phyloP scores from a whole-genome alignment of 2,797 vertebrate genomes.

The Leptodactylus fallax region DNA sequence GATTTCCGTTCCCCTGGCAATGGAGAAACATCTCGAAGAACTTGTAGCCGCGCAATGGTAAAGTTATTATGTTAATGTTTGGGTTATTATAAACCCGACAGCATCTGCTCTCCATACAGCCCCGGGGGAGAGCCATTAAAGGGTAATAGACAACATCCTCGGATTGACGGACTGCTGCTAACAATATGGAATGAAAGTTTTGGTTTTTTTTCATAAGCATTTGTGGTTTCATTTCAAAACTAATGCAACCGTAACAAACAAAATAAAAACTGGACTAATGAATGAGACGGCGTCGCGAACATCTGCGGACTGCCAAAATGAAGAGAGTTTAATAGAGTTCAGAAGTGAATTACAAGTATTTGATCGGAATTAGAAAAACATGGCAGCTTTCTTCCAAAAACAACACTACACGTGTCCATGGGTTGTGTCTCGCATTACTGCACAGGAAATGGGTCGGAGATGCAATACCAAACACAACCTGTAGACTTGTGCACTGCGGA shows the following conservation, averaged over 20 bases:
- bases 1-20: constrained; percentile 6
- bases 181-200: neutral
- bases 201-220: neutral
- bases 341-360: no score
- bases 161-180: neutral
- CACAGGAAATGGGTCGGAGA: no score
- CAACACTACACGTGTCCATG: no score
- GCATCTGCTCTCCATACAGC: constrained; percentile 3
- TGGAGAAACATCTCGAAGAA: constrained; percentile 16
- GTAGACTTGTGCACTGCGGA: no score
- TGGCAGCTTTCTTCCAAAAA: no score
- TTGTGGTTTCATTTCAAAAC: constrained; percentile 21
- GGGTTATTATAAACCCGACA: constrained; percentile 7
- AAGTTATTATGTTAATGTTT: neutral
- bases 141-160: constrained; percentile 15
- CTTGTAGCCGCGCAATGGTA: neutral
- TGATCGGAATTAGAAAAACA: no score
- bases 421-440: no score
- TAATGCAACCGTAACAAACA: neutral
- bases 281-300: neutral
- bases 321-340: no score
- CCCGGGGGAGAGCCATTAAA: neutral
- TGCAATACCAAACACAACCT: no score
- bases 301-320: neutral
- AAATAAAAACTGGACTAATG: neutral